Percentiles rank a stretch among this genome's conserved stretches.
phyloP scores from a whole-genome alignment of 1,140 invertebrate genomes.

The Nasonia longicornis region DNA sequence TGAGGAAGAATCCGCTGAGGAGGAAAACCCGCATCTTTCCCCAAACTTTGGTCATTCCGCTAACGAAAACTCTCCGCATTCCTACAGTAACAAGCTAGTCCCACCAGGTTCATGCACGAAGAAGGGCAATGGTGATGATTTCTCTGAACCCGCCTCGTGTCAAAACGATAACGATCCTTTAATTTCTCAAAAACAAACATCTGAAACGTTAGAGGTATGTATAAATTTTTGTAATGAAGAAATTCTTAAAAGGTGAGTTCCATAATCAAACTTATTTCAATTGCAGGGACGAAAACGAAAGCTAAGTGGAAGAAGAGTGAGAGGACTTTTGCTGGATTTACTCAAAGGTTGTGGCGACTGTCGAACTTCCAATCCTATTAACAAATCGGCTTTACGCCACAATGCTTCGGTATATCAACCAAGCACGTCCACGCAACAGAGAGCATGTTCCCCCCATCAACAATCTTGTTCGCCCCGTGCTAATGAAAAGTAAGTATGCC shows the following conservation, averaged over 20 bases:
- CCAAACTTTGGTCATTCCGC: conserved; percentile 46
- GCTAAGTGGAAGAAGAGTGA: conserved; percentile 57
- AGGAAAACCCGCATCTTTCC: conserved; percentile 37
- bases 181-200: conserved; percentile 39
- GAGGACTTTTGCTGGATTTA: conserved; percentile 60
- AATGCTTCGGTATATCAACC: conserved; percentile 42
- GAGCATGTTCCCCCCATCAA: conserved; percentile 45
- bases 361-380: conserved; percentile 47
- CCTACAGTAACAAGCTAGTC: conserved; percentile 41
- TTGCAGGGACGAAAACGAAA: conserved; percentile 56
- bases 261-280: not conserved
- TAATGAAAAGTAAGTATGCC: conserved; percentile 54
- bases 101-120: not conserved
- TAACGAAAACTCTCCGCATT: conserved; percentile 42
- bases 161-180: conserved; percentile 51
- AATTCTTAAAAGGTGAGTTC: not conserved
- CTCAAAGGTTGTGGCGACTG: conserved; percentile 62
- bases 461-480: conserved; percentile 37
- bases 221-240: not conserved
- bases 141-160: conserved; percentile 30
- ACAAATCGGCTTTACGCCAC: conserved; percentile 30
- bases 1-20: conserved; percentile 33
- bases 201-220: conserved; percentile 53
- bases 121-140: conserved; percentile 23
- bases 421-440: conserved; percentile 20